phyloP scores from a whole-genome alignment of 2,888 invertebrate species.

The Acanthococcus lagerstroemiae region DNA sequence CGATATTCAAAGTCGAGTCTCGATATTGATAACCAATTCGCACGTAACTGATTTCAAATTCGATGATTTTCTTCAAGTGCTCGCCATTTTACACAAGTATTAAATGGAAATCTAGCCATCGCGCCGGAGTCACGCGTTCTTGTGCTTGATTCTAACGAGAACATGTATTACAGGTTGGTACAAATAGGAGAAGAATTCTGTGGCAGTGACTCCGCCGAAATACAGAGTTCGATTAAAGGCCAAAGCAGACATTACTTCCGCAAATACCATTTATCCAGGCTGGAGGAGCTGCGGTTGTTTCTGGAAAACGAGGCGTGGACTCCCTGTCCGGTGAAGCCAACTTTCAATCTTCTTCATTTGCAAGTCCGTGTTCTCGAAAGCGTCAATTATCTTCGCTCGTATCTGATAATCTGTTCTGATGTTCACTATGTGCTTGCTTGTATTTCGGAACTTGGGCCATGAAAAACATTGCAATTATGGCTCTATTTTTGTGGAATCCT shows the following conservation, averaged over 20 bases:
- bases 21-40: slow-evolving; percentile 64
- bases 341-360: slow-evolving; percentile 72
- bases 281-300: slow-evolving; percentile 86
- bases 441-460: too few species aligned
- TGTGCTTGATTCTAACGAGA: too few species aligned
- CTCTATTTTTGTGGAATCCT: too few species aligned
- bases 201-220: slow-evolving; percentile 70
- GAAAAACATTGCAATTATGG: too few species aligned
- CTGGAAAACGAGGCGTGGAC: slow-evolving; percentile 95
- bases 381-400: too few species aligned
- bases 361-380: too few species aligned
- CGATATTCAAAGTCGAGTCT: slow-evolving; percentile 85
- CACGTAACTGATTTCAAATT: slow-evolving; percentile 80
- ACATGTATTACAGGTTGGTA: slow-evolving; percentile 56
- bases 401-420: too few species aligned
- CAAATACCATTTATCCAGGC: slow-evolving; percentile 71
- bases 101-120: too few species aligned
- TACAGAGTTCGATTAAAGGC: slow-evolving; percentile 76
- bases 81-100: slow-evolving; percentile 72
- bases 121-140: too few species aligned
- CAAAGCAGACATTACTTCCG: slow-evolving; percentile 84
- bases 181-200: slow-evolving; percentile 87
- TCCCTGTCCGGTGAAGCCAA: slow-evolving; percentile 75
- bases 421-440: too few species aligned
- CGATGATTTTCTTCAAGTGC: slow-evolving; percentile 84